phyloP scores from a whole-genome alignment of 2,797 vertebrate genomes.

The Pristis pectinata region DNA sequence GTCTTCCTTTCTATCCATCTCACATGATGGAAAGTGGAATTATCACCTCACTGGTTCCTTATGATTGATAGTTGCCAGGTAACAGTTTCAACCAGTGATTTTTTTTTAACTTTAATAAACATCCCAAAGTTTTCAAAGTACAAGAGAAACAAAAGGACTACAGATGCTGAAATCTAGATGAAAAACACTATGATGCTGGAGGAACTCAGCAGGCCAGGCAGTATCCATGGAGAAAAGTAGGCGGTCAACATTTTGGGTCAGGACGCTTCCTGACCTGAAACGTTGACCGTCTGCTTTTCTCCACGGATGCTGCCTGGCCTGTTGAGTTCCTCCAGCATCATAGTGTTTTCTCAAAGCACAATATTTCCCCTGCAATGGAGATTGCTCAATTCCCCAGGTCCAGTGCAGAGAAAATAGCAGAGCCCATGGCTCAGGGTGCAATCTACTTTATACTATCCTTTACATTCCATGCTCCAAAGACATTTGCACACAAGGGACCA shows the following conservation, averaged over 20 bases:
- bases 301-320: too few species aligned
- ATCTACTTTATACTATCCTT: not conserved
- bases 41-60: not conserved
- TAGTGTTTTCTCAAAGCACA: too few species aligned
- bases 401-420: not conserved
- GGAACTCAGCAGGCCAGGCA: too few species aligned
- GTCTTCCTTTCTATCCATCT: not conserved
- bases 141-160: too few species aligned
- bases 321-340: too few species aligned
- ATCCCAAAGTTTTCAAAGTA: not conserved
- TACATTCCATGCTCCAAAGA: not conserved
- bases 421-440: not conserved
- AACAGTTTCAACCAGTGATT: not conserved
- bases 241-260: too few species aligned
- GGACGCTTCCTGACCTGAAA: too few species aligned
- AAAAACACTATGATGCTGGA: too few species aligned
- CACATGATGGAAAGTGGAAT: not conserved
- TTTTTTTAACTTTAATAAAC: not conserved
- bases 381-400: not conserved
- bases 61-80: not conserved
- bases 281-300: too few species aligned
- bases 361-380: not conserved
- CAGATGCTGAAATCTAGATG: too few species aligned
- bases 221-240: too few species aligned
- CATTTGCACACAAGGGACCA: not conserved